Base-by-base conservation (phyloP, 2,797 vertebrate species). In the Lagocephalus sceleratus region DNA sequence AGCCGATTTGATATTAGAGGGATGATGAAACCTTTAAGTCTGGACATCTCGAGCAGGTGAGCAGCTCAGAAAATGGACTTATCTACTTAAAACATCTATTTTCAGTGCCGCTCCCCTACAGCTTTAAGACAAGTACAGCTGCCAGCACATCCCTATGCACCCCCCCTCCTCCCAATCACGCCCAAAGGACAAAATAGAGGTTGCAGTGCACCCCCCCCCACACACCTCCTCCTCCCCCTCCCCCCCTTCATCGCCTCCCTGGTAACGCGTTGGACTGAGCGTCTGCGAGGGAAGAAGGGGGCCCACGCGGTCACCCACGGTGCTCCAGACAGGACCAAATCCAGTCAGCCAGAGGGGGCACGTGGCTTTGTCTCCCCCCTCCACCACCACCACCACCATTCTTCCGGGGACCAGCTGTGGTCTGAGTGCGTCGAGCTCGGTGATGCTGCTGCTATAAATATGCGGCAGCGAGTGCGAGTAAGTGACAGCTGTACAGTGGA, bases 381-480 rank as follows among this genome's bases (percentile, higher is more conserved):
- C 23, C 23, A 4, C 23, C 32, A 78, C 76, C 82, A 88, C 23
- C 23, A 4, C 23, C 32, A 78, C 76, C 82, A 88, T 91, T 91
- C 85, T 91, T 79, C 73, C 77, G 80, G 83, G 85, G 88, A 91
- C 89, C 91, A 92, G 91, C 91, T 92, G 91, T 92, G 91, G 90
- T 88, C 77, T 88, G 81, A 89, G 85, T 72, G 75, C 69, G 73
- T 81, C 75, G 64, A 66, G 79, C 78, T 79, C 79, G 75, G 54
- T 89, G 91, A 91, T 90, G 89, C 79, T 82, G 82, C 77, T 86
- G 84, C 91, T 92, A 92, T 90, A 92, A 92, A 92, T 92, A 92
- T 78, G 80, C 68, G 79, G 84, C 75, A 86, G 72, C 79, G 75
- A 85, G 83, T 79, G 80, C 79, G 82, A 88, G 87, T 85, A 82